Evolutionary conservation across 2,888 invertebrate genomes (phyloP).

Genomic region (Microdon myrmicae): DNA sequence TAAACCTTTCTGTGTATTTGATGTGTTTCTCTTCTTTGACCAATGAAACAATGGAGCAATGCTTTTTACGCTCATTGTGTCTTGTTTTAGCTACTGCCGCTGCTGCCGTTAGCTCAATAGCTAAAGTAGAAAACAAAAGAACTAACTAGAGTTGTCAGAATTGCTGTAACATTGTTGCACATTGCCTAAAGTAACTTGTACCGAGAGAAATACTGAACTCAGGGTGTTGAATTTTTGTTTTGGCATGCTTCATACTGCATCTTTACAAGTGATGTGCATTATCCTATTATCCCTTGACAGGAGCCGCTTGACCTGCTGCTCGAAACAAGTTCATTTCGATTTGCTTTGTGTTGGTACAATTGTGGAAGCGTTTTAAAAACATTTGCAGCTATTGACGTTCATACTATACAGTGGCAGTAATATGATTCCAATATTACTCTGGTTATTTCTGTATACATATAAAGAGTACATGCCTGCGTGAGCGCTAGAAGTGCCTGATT

Average conservation of each 20-base stretch:
- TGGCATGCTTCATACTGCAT: background rate
- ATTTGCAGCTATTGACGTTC: too few species aligned
- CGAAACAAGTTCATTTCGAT: constrained; percentile 14
- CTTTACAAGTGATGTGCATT: constrained; percentile 30
- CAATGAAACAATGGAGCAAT: constrained; percentile 40
- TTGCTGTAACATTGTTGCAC: constrained; percentile 10
- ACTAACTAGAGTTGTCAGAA: constrained; percentile 17
- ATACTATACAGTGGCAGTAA: too few species aligned
- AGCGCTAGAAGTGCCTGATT: too few species aligned
- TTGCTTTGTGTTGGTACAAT: background rate
- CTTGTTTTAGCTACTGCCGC: background rate
- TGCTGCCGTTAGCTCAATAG: constrained; percentile 1
- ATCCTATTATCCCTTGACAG: constrained; percentile 38
- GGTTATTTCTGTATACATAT: too few species aligned
- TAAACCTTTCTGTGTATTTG: constrained; percentile 6
- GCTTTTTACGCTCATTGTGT: constrained; percentile 22
- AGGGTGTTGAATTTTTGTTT: background rate
- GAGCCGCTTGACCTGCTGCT: constrained; percentile 17
- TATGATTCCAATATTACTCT: too few species aligned
- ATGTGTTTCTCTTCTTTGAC: constrained; percentile 24
- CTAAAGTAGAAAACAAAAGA: constrained; percentile 2
- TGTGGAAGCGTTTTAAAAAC: too few species aligned
- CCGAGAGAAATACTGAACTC: constrained; percentile 8
- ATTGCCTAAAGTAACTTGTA: background rate
- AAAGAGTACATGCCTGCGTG: too few species aligned